phyloP scores from a whole-genome alignment of 2,113 vertebrate genomes.

The Reinhardtius hippoglossoides region DNA sequence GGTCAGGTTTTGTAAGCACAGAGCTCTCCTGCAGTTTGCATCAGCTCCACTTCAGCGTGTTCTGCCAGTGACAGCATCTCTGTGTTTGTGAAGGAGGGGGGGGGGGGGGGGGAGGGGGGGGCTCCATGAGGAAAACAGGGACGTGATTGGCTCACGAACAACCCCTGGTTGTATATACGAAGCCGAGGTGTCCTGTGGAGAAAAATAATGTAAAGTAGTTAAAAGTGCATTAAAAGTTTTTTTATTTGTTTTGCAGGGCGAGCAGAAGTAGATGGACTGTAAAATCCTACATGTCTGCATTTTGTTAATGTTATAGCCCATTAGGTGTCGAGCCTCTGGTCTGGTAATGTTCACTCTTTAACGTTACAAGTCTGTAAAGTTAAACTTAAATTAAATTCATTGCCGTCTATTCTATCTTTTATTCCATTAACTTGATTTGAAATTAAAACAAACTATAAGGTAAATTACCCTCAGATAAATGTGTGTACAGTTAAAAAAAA shows the following conservation, averaged over 20 bases:
- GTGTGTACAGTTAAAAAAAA: too few relatives aligned
- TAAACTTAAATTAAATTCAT: not conserved
- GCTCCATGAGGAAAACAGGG: slow-evolving; percentile 20
- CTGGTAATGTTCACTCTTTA: not conserved
- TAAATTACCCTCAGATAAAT: too few relatives aligned
- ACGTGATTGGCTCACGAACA: slow-evolving; percentile 42
- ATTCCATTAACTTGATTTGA: not conserved
- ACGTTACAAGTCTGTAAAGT: not conserved
- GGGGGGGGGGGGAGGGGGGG: slow-evolving; percentile 23
- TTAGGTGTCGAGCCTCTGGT: not conserved
- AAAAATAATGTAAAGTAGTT: not conserved
- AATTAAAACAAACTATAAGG: not conserved
- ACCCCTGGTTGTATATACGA: not conserved
- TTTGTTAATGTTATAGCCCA: slow-evolving; percentile 2
- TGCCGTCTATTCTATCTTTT: not conserved
- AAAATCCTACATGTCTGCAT: slow-evolving; percentile 4
- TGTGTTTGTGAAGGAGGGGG: slow-evolving; percentile 47
- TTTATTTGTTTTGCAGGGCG: not conserved
- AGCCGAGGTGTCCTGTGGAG: not conserved
- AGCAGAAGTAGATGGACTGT: slow-evolving; percentile 7
- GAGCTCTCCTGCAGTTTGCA: not conserved
- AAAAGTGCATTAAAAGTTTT: slow-evolving; percentile 1
- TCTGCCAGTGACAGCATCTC: slow-evolving; percentile 42
- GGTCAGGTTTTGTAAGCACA: slow-evolving; percentile 32
- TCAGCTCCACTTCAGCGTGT: slow-evolving; percentile 31